A percentile compares a stretch with the other conserved stretches of the same genome.
Evolutionary conservation across 2,797 vertebrate species (phyloP).

Genomic region (Heterohyrax brucei): DNA sequence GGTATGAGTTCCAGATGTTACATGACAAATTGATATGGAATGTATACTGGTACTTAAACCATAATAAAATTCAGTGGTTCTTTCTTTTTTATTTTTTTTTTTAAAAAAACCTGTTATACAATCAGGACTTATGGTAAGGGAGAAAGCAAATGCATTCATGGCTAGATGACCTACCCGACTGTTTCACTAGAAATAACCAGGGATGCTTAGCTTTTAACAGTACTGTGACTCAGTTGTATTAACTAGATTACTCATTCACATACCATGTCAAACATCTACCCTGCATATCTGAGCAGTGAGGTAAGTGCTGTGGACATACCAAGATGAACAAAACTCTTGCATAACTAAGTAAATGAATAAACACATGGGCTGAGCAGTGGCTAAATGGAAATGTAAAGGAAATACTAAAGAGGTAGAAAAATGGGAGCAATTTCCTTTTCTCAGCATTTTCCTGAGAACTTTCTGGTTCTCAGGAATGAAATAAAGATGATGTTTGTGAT

Average conservation of each 20-base stretch:
- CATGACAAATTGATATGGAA: too few relatives aligned
- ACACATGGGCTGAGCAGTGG: background rate
- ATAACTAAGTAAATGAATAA: slow-evolving; percentile 32
- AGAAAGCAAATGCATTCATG: background rate
- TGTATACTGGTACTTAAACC: too few relatives aligned
- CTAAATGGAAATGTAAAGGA: slow-evolving; percentile 7
- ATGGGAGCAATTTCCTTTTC: background rate
- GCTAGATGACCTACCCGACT: background rate
- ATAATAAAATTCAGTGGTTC: too few relatives aligned
- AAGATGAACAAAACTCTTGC: background rate
- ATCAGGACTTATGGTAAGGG: background rate
- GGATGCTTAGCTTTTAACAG: background rate
- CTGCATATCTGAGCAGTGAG: background rate
- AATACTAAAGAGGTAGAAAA: slow-evolving; percentile 1
- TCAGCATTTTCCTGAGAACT: slow-evolving; percentile 42
- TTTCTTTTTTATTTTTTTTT: too few relatives aligned
- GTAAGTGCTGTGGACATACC: background rate
- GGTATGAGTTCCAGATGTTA: too few relatives aligned
- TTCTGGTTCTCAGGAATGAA: background rate
- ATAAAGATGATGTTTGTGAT: background rate
- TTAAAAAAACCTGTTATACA: background rate
- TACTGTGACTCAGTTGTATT: background rate
- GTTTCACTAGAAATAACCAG: slow-evolving; percentile 6
- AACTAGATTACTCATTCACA: background rate
- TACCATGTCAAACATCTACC: slow-evolving; percentile 21